Conservation (phyloP, 2,797 vertebrate genomes). For the Scyliorhinus canicula region DNA sequence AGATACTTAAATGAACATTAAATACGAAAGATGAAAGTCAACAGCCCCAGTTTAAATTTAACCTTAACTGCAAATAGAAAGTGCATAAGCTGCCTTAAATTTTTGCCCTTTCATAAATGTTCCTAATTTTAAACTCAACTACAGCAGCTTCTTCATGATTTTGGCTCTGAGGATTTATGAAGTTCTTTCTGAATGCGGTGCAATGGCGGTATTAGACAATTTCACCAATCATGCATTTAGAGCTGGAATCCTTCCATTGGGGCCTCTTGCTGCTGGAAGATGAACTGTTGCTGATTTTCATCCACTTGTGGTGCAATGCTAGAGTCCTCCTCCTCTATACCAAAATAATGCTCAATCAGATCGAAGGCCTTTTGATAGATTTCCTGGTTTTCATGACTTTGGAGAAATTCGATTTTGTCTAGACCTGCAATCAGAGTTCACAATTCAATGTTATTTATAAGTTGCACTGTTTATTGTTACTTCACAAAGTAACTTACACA, state of each 20-base stretch:
- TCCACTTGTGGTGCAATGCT: constrained; percentile 79
- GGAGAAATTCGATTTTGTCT: constrained; percentile 81
- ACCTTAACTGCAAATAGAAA: constrained; percentile 46
- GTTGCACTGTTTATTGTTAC: neutral
- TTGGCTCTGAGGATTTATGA: constrained; percentile 24
- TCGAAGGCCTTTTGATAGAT: constrained; percentile 82
- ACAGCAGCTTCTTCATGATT: constrained; percentile 25
- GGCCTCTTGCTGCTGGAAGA: constrained; percentile 78
- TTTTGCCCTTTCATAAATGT: constrained; percentile 46
- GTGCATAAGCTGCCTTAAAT: constrained; percentile 53
- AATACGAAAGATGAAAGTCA: constrained; percentile 31
- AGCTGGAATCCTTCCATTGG: constrained; percentile 84
- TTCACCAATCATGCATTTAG: constrained; percentile 46
- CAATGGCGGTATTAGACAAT: constrained; percentile 1
- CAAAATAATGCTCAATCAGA: constrained; percentile 78
- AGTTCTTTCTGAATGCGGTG: constrained; percentile 32
- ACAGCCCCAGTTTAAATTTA: constrained; percentile 36
- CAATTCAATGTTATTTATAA: neutral
- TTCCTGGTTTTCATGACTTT: constrained; percentile 82
- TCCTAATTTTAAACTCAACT: constrained; percentile 8
- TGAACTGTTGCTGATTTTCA: constrained; percentile 77
- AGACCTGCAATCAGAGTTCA: constrained; percentile 57
- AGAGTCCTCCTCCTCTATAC: constrained; percentile 77
- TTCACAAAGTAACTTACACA: neutral
- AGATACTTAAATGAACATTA: constrained; percentile 26